These are phyloP conservation scores for Xestia sexstrigata DNA, from an alignment of 2,888 invertebrate genomes.

Conservation along the genomic window DNA sequence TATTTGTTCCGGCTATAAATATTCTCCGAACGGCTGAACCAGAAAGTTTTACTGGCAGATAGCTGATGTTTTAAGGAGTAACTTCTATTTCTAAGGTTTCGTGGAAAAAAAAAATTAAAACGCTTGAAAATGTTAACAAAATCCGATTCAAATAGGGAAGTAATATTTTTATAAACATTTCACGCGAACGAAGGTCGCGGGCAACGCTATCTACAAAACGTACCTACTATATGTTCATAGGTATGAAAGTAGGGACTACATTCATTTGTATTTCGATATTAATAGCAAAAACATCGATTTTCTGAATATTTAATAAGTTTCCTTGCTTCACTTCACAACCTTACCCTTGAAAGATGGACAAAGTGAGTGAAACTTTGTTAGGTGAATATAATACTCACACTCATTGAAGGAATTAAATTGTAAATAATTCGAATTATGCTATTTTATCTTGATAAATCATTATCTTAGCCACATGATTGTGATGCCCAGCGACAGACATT, in stretches of 20 bases:
- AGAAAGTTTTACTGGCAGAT: too few species aligned
- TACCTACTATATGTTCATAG: background rate
- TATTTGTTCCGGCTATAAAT: too few species aligned
- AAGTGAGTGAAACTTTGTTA: background rate
- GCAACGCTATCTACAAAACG: background rate
- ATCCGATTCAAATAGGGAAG: too few species aligned
- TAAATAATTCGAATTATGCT: background rate
- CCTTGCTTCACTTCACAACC: background rate
- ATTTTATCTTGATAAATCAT: constrained; percentile 21
- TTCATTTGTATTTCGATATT: background rate
- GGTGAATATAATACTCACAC: background rate
- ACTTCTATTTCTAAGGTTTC: too few species aligned
- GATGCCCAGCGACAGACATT: background rate
- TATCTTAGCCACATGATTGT: background rate
- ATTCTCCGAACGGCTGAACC: too few species aligned
- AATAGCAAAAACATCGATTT: background rate
- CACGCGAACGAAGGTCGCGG: too few species aligned
- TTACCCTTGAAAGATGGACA: background rate
- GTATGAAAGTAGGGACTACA: background rate
- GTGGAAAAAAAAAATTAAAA: too few species aligned
- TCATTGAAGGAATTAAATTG: background rate
- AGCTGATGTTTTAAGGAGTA: too few species aligned
- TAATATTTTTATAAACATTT: too few species aligned
- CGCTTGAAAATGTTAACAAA: too few species aligned
- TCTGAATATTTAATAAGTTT: background rate